Evolutionary conservation across 37 sponge, comb jelly and placozoan species (phyloP), one percentile per base, ranked within the genome.

Genomic region (Geodia barretti): DNA sequence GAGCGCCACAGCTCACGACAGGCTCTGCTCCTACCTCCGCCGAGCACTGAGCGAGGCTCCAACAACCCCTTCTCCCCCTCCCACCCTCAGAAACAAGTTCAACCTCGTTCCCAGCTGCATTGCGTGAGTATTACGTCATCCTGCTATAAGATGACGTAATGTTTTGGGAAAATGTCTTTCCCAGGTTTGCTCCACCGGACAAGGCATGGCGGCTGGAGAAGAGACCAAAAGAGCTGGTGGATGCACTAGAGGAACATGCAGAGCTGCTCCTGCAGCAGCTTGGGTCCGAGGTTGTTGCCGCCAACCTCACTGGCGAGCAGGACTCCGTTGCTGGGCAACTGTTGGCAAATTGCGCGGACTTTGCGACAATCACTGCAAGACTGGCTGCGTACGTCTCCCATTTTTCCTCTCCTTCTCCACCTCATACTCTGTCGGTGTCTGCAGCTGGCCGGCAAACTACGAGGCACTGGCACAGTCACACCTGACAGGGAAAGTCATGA

Each of bases 101-200:
- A 75, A 75, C 9, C 23, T 64, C 34, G 41, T 83, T 24, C 30
- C 30, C 20, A 62, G 64, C 20, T 32, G 58, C 39, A 30, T 67
- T 29, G 83, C 75, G 83, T 83, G 64, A 83, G 83, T 72, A 14
- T 2, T 43, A 8, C 25, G 3, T 73, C 7, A 25, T 40, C 26
- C n/a, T 7, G 19, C n/a, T 14, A 47, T 73, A 26, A 21, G 19
- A 19, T 19, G 19, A 58, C 60, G n/a, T n/a, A n/a, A n/a, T n/a
- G n/a, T n/a, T n/a, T n/a, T 47, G 54, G 5, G 5, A 4, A 66
- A 7, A 38, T 35, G 33, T 1, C 38, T 26, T 61, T 33, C 30
- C 17, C 54, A 86, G 87, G 39, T 86, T 86, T 47, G 76, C 59
- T 0, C 26, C 24, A 21, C 73, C 87, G 32, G 87, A 68, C 2